Evolutionary conservation across 2,113 vertebrate species (phyloP), one percentile per base, ranked within the genome.

Genomic region (cat (Felis catus)): DNA sequence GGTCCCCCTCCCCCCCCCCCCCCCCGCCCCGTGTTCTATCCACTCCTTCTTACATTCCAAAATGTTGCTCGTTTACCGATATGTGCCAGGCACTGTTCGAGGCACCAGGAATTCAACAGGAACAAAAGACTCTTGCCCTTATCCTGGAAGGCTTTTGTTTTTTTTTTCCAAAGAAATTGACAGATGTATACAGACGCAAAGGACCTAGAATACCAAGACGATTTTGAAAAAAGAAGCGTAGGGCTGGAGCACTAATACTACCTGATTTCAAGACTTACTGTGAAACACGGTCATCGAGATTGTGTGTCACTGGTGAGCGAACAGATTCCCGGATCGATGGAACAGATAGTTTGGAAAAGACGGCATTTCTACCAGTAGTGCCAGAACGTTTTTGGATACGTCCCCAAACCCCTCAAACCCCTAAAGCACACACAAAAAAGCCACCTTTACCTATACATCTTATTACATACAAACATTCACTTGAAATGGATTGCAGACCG

Each of bases 241-340:
- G 71, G 27, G 5, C 6, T 33, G 33, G 74, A 84, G 39, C 36
- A 71, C 25, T 25, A 33, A 11, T 3, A 14, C 7, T 5, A 48
- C 11, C 33, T 27, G 16, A 74, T 55, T 73, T 73, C 27, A n/a
- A 74, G 81, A 63, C 33, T 15, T 33, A 3, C 48, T 29, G 1
- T 31, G 4, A 7, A 91, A 68, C 16, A 45, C 7, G 23, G 2
- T 39, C 33, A 16, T 5, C 10, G 23, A 14, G 63, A 21, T 16
- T 10, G 7, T 1, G 12, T 2, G 7, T 48, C 4, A 4, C 0
- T 29, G 21, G 53, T 25, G 33, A 63, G 18, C 10, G 78, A 2
- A 0, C 0, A 53, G n/a, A 36, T 7, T 2, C 10, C 25, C 23
- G 10, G 85, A 12, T 33, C 66, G n/a, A 12, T 1, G 27, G 48